Conservation (phyloP, 2,888 invertebrate species). For the Drosophila diplacantha region DNA sequence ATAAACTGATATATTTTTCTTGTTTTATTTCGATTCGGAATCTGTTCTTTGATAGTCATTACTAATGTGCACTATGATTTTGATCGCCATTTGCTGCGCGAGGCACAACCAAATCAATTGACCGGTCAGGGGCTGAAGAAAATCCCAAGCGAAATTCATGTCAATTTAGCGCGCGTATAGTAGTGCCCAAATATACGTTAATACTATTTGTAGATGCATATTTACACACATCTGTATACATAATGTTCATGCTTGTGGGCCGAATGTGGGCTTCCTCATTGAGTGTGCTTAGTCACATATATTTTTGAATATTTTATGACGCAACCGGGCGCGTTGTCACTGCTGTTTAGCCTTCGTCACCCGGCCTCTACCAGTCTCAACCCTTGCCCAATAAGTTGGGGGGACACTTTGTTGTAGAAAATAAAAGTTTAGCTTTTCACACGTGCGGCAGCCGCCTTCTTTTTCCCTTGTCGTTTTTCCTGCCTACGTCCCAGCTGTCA, state of each 20-base stretch:
- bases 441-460: conserved; percentile 33
- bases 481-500: conserved; percentile 51
- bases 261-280: conserved; percentile 8
- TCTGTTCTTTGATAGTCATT: neutral
- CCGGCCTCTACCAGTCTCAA: neutral
- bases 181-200: neutral
- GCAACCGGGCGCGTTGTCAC: conserved; percentile 28
- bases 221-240: conserved; percentile 13
- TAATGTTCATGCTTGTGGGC: neutral
- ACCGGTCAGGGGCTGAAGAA: conserved; percentile 23
- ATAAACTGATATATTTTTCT: neutral
- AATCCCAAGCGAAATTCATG: conserved; percentile 39
- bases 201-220: conserved; percentile 23
- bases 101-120: conserved; percentile 41
- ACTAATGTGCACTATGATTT: neutral
- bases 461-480: neutral
- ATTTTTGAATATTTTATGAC: conserved; percentile 51
- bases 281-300: conserved; percentile 24
- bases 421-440: conserved; percentile 59
- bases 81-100: conserved; percentile 8
- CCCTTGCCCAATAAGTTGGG: conserved; percentile 23
- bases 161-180: conserved; percentile 28
- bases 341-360: conserved; percentile 37
- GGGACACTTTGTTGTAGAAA: conserved; percentile 36
- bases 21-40: neutral